These are phyloP conservation scores for Kryptolebias marmoratus DNA, from an alignment of 2,113 vertebrate species.

Conservation along the genomic window DNA sequence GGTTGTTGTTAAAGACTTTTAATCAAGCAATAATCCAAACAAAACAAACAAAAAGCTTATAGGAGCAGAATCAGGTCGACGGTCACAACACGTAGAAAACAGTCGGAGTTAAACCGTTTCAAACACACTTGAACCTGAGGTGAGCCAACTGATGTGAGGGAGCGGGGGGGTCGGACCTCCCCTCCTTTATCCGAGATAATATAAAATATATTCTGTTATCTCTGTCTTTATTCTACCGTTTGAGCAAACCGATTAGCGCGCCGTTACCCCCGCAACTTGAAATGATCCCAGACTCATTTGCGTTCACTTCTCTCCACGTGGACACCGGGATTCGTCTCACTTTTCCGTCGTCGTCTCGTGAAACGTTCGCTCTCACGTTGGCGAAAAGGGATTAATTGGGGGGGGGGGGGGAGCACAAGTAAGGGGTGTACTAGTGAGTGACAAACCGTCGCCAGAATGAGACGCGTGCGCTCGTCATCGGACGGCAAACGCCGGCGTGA, in stretches of 20 bases:
- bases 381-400: neutral
- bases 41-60: constrained; percentile 56
- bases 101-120: constrained; percentile 28
- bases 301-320: constrained; percentile 34
- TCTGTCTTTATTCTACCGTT: constrained; percentile 9
- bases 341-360: constrained; percentile 1
- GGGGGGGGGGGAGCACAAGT: neutral
- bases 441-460: constrained; percentile 16
- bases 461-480: constrained; percentile 38
- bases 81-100: neutral
- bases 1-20: constrained; percentile 79
- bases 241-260: constrained; percentile 40
- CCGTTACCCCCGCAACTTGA: constrained; percentile 21
- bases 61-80: constrained; percentile 66
- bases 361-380: constrained; percentile 5
- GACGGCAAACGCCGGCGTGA: constrained; percentile 27
- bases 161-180: neutral
- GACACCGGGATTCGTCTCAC: constrained; percentile 24
- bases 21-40: constrained; percentile 75
- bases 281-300: constrained; percentile 19
- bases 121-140: constrained; percentile 68
- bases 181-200: constrained; percentile 35
- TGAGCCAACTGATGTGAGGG: constrained; percentile 42
- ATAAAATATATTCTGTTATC: neutral
- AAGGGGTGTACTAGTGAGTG: constrained; percentile 15